These are phyloP conservation scores for Lasioglossum vierecki DNA, from an alignment of 2,888 invertebrate genomes.

Conservation along the genomic window DNA sequence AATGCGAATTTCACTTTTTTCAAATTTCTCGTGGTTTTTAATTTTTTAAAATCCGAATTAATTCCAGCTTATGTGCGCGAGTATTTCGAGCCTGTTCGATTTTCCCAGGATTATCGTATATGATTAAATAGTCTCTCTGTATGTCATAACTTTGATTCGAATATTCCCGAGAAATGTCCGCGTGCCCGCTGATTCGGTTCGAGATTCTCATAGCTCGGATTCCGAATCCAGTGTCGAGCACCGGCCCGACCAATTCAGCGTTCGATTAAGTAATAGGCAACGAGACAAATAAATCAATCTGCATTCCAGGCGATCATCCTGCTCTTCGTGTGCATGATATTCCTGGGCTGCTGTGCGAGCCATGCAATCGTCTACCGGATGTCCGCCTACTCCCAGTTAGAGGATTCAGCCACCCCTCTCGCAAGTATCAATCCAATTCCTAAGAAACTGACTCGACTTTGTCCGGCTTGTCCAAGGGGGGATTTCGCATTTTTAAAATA, in stretches of 20 bases:
- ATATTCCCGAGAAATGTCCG: neutral
- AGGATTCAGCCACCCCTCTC: conserved; percentile 23
- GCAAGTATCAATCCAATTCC: conserved; percentile 52
- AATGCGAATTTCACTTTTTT: too few relatives aligned
- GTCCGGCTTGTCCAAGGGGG: neutral
- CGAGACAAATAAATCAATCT: conserved; percentile 39
- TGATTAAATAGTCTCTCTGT: neutral
- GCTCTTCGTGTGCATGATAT: conserved; percentile 54
- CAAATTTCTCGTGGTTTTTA: too few relatives aligned
- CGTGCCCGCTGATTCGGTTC: neutral
- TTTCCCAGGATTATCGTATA: too few relatives aligned
- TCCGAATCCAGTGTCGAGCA: neutral
- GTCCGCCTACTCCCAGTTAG: conserved; percentile 46
- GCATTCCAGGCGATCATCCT: conserved; percentile 52
- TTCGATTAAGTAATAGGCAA: conserved; percentile 1
- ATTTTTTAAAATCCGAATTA: too few relatives aligned
- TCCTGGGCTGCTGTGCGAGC: conserved; percentile 52
- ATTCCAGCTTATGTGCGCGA: too few relatives aligned
- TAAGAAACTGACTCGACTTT: conserved; percentile 9
- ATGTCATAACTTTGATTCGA: neutral
- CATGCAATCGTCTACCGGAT: conserved; percentile 64
- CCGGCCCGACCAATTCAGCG: neutral
- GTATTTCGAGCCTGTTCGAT: too few relatives aligned
- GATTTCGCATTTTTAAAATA: too few relatives aligned
- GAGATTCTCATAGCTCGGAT: neutral